phyloP scores from a whole-genome alignment of 2,888 invertebrate species.

The Nomada ferruginata region DNA sequence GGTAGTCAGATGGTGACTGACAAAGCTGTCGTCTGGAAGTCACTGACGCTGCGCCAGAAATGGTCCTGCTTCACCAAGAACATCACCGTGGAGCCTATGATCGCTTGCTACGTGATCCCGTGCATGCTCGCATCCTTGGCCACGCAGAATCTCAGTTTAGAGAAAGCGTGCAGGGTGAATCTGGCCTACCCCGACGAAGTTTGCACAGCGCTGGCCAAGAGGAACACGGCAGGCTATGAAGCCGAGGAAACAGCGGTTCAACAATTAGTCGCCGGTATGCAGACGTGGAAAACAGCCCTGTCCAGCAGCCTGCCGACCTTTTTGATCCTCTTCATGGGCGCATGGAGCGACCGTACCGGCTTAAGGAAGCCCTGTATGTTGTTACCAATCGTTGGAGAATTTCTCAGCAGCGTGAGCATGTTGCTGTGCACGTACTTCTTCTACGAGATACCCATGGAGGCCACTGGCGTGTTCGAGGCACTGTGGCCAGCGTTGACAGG shows the following conservation, averaged over 20 bases:
- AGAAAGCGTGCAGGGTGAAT: conserved; percentile 94
- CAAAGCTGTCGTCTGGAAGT: conserved; percentile 82
- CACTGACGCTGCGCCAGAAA: conserved; percentile 86
- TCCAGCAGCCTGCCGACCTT: conserved; percentile 93
- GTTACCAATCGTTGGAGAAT: conserved; percentile 92
- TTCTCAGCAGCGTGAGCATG: conserved; percentile 91
- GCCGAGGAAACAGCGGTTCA: conserved; percentile 87
- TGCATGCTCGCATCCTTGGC: conserved; percentile 89
- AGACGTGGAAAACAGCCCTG: conserved; percentile 93
- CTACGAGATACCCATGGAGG: conserved; percentile 92
- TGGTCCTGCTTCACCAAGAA: conserved; percentile 86
- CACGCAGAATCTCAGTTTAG: conserved; percentile 93
- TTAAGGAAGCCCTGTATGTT: conserved; percentile 93
- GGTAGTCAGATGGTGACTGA: conserved; percentile 37
- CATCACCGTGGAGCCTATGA: conserved; percentile 91
- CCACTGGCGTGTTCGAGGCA: conserved; percentile 91
- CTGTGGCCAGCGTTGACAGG: conserved; percentile 93
- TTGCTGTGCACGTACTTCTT: conserved; percentile 92
- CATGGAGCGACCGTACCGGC: conserved; percentile 87
- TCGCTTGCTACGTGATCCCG: conserved; percentile 90
- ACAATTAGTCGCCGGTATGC: conserved; percentile 89
- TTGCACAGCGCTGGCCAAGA: conserved; percentile 90
- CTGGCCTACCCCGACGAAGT: conserved; percentile 89
- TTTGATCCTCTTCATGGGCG: conserved; percentile 92
- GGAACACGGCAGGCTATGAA: conserved; percentile 89